Base-by-base conservation (phyloP, 30 jellyfish, hydroid and myxozoan genomes). In the Catostylus mosaicus region DNA sequence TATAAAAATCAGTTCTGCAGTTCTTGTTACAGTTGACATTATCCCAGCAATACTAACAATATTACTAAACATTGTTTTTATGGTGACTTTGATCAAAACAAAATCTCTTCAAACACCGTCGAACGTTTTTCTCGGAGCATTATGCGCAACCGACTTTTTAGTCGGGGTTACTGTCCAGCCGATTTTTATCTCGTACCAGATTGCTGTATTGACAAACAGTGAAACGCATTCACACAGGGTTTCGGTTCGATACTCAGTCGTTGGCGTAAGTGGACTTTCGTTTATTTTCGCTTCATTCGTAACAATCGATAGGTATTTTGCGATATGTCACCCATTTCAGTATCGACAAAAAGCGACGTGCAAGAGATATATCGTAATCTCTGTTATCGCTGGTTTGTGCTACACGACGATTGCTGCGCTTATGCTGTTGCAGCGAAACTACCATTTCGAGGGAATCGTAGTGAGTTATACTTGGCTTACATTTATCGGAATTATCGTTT, bases 281-380 rank as follows among this genome's bases (percentile, higher is more conserved):
- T 80, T 80, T 67, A 31, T 67, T 8, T 80, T 80, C 78, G 84
- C 84, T 12, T 65, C 69, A 34, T 63, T 66, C 40, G 80, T 80
- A 16, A 80, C 81, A 37, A 77, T 34, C 14, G 90, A 80, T 54
- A 48, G 90, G 51, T 80, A 80, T 16, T 30, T 80, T 30, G 83
- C 90, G 19, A 80, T 80, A 19, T 80, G 90, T 54, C 78, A 67
- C 47, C 90, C 90, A 34, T 80, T 65, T 40, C 64, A 40, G 1
- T 66, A 80, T 26, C 48, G 29, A 22, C 32, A 26, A 32, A 10
- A 23, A 1, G 84, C 71, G 4, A 9, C 76, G 0, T 80, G 90
- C 90, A 80, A 48, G 51, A 68, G 71, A 27, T 67, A 66, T 50
- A 18, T 47, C n/a, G 14, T 14, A 8, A 27, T 29, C 12, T 59